These are phyloP conservation scores for Oncorhynchus keta DNA, from an alignment of 2,113 vertebrate species.

Conservation along the genomic window DNA sequence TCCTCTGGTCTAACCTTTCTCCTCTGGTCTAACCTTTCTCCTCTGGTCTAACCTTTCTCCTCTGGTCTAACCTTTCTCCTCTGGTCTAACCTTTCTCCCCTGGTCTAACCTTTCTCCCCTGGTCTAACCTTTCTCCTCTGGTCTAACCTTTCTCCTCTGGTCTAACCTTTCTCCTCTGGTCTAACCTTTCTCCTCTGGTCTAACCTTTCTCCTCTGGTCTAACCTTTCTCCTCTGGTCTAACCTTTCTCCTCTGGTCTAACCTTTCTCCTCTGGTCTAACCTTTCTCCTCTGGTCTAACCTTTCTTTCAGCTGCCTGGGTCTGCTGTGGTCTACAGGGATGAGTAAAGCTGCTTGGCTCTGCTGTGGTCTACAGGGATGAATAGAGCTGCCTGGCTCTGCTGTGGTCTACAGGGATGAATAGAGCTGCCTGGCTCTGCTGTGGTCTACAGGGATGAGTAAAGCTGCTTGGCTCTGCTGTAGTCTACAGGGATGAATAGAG, in stretches of 20 bases:
- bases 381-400: no score
- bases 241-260: slow-evolving; percentile 13
- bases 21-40: slow-evolving; percentile 27
- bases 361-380: no score
- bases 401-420: no score
- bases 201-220: slow-evolving; percentile 5
- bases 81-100: slow-evolving; percentile 26
- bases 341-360: no score
- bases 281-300: slow-evolving; percentile 13
- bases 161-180: neutral
- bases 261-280: slow-evolving; percentile 22
- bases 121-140: neutral
- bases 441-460: no score
- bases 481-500: no score
- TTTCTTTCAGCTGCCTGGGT: slow-evolving; percentile 3
- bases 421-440: no score
- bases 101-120: slow-evolving; percentile 33
- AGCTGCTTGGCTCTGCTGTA: no score
- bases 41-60: slow-evolving; percentile 23
- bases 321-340: no score
- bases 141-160: slow-evolving; percentile 32
- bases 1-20: slow-evolving; percentile 32
- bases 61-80: slow-evolving; percentile 29
- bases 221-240: slow-evolving; percentile 28
- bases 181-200: slow-evolving; percentile 29